A percentile compares a stretch with the other conserved stretches of the same genome.
These are phyloP conservation scores for Vipera ursinii DNA, from an alignment of 2,797 vertebrate species.

Conservation along the genomic window DNA sequence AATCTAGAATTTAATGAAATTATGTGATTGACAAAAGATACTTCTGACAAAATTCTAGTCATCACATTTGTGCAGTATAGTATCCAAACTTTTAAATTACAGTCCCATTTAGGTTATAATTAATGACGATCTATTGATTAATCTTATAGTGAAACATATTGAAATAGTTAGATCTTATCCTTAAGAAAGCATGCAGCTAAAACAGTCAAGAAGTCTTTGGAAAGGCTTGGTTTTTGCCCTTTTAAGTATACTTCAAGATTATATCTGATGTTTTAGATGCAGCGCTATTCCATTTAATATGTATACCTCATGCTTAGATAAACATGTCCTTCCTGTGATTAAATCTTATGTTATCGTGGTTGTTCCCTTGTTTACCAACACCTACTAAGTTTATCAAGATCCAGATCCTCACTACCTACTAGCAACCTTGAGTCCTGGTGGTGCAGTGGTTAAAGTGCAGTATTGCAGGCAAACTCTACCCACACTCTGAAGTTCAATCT, in stretches of 20 bases:
- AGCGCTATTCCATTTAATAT: neutral
- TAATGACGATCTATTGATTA: neutral
- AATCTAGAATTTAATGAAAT: neutral
- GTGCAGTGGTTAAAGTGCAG: neutral
- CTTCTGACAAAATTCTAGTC: neutral
- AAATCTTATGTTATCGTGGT: neutral
- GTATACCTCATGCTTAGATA: neutral
- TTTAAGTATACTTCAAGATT: neutral
- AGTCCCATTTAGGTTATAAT: neutral
- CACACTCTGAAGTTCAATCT: neutral
- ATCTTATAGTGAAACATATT: neutral
- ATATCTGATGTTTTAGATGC: neutral
- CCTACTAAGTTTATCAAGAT: neutral
- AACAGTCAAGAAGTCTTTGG: neutral
- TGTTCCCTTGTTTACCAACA: neutral
- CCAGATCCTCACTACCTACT: neutral
- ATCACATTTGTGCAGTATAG: neutral
- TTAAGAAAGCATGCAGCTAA: neutral
- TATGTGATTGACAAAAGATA: neutral
- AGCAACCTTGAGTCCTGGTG: neutral
- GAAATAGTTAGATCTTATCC: neutral
- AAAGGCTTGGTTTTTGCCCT: neutral
- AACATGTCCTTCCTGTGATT: neutral
- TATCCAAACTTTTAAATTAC: neutral
- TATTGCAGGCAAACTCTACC: neutral